These are phyloP conservation scores for Telenomus remus DNA, from an alignment of 1,140 invertebrate genomes.

Conservation along the genomic window DNA sequence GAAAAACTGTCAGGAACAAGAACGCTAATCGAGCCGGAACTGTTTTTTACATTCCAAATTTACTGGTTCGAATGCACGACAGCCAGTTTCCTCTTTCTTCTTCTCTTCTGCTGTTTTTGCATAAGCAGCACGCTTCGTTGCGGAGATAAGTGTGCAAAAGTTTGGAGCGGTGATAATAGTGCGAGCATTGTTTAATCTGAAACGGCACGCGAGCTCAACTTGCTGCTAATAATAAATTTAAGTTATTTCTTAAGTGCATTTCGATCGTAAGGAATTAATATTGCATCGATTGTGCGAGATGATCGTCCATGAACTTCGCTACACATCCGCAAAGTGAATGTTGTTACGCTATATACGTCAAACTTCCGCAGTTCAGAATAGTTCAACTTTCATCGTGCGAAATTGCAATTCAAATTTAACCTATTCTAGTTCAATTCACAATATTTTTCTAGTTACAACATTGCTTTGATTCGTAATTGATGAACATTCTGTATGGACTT, in stretches of 20 bases:
- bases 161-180: background rate
- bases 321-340: background rate
- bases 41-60: too few relatives aligned
- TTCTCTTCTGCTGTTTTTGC: too few relatives aligned
- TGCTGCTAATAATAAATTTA: background rate
- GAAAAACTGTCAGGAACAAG: too few relatives aligned
- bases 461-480: too few relatives aligned
- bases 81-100: too few relatives aligned
- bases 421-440: too few relatives aligned
- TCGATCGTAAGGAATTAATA: background rate
- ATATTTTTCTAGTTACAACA: too few relatives aligned
- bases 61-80: too few relatives aligned
- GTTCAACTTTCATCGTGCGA: too few relatives aligned
- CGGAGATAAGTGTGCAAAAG: background rate
- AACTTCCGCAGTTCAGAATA: background rate
- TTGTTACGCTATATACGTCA: background rate
- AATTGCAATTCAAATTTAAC: too few relatives aligned
- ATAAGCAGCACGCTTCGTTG: background rate
- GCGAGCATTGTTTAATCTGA: slow-evolving; percentile 1
- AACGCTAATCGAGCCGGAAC: too few relatives aligned
- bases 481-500: too few relatives aligned
- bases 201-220: background rate
- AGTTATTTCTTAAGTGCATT: slow-evolving; percentile 1
- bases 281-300: background rate
- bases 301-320: background rate